Conservation (phyloP, 2,888 invertebrate species). For the Trichogramma dendrolimi region DNA sequence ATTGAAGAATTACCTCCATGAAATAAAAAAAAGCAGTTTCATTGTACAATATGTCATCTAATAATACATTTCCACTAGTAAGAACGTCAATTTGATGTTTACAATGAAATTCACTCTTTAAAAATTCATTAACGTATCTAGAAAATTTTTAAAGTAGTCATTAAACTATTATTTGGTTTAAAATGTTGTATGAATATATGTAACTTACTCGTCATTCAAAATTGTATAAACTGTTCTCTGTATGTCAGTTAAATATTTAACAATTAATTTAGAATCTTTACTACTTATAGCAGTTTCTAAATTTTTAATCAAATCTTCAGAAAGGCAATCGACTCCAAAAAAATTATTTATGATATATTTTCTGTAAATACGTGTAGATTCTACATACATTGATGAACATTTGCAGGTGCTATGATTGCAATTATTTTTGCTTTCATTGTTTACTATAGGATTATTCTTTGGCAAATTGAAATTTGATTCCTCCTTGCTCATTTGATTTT, state of each 20-base stretch:
- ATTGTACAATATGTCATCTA: conserved; percentile 86
- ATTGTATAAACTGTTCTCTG: conserved; percentile 66
- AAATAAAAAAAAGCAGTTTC: conserved; percentile 90
- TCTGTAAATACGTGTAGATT: conserved; percentile 70
- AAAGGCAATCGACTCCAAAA: conserved; percentile 59
- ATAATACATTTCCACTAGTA: conserved; percentile 71
- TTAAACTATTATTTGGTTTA: background rate
- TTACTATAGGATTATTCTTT: conserved; percentile 41
- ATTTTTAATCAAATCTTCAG: conserved; percentile 58
- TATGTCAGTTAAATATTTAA: conserved; percentile 70
- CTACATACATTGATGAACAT: conserved; percentile 47
- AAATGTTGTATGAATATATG: background rate
- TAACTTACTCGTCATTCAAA: conserved; percentile 64
- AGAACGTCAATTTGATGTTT: conserved; percentile 91
- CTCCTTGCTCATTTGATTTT: conserved; percentile 21
- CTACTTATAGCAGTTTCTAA: conserved; percentile 66
- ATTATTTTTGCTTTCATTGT: conserved; percentile 34
- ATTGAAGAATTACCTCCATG: conserved; percentile 65
- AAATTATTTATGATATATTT: conserved; percentile 72
- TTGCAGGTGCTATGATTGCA: conserved; percentile 29
- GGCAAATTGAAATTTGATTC: conserved; percentile 39
- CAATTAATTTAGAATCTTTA: conserved; percentile 63
- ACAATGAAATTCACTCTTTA: conserved; percentile 80
- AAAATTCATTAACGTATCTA: conserved; percentile 73
- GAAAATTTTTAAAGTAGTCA: conserved; percentile 26